Evolutionary conservation across 2,888 invertebrate species (phyloP), one percentile per base, ranked within the genome.

Genomic region (Thymelicus acteon): DNA sequence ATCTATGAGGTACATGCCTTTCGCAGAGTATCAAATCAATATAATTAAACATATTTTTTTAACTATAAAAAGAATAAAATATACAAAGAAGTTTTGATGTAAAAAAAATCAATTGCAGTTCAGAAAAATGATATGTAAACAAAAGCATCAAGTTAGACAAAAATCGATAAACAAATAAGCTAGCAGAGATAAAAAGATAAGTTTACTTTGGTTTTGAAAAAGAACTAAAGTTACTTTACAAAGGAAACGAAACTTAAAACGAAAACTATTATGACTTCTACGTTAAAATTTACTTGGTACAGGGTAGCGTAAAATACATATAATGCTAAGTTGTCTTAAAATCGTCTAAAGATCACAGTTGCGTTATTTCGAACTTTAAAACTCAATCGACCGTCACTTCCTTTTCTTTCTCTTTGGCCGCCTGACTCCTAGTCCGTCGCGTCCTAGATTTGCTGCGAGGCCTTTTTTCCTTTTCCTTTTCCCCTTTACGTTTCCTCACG

Each of bases 371-470:
- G 64, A 70, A 75, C 74, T 72, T 73, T 72, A 48, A 60, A 72
- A 40, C 74, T 88, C 81, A 92, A 65, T 92, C 90, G 76, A 90
- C 88, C 72, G 79, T 71, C 61, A 92, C 75, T 80, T 87, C 87
- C 19, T 76, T 85, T 19, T 84, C 84, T 71, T 83, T 86, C 19
- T 87, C 86, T 48, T 81, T 72, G 49, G 88, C 88, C 6, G 91
- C 79, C 75, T 92, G 92, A 75, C 92, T 93, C 72, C 93, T 85
- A 0, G 93, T 93, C 69, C 87, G 87, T 13, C 93, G 89, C 1
- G 92, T 92, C 66, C 90, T 80, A 31, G 93, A 93, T 70, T 82
- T 87, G 78, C 93, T 93, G 2, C 93, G 84, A 10, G 92, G 81
- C 72, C 86, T 81, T 65, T 83, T 81, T 31, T 80, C 70, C 44